Evolutionary conservation across 2,888 invertebrate species (phyloP).

Genomic region (Campoletis raptor): DNA sequence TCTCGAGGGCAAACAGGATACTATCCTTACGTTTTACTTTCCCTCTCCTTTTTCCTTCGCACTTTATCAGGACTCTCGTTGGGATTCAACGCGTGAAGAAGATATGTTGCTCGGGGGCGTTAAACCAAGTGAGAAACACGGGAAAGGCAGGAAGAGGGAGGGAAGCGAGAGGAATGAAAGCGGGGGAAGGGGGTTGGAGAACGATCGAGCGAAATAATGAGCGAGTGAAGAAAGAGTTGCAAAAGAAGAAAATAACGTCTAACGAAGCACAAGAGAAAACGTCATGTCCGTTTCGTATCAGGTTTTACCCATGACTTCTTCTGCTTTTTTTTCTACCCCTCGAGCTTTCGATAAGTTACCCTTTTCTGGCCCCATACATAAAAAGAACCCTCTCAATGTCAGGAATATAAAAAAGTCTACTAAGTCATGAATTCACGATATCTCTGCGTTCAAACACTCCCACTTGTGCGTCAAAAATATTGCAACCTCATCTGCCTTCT

Average conservation of each 20-base stretch:
- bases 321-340: not conserved
- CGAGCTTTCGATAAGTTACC: conserved; percentile 4
- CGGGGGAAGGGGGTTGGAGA: conserved; percentile 31
- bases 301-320: not conserved
- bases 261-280: conserved; percentile 73
- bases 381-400: conserved; percentile 1
- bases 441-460: not conserved
- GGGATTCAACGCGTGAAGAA: conserved; percentile 39
- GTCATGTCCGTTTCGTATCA: conserved; percentile 71
- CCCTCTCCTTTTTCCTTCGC: conserved; percentile 64
- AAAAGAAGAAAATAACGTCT: conserved; percentile 62
- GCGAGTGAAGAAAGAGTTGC: conserved; percentile 40
- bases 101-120: conserved; percentile 33
- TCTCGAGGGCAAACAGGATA: conserved; percentile 49
- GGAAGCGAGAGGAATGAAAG: conserved; percentile 61
- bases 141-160: conserved; percentile 3
- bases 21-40: conserved; percentile 47
- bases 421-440: not conserved
- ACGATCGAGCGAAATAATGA: conserved; percentile 64
- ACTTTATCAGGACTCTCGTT: conserved; percentile 72
- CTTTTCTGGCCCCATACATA: not conserved
- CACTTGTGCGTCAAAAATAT: not conserved
- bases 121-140: conserved; percentile 18
- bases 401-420: not conserved
- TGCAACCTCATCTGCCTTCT: not conserved